phyloP scores from a whole-genome alignment of 2,113 vertebrate genomes.

The Dolichotis patagonum region DNA sequence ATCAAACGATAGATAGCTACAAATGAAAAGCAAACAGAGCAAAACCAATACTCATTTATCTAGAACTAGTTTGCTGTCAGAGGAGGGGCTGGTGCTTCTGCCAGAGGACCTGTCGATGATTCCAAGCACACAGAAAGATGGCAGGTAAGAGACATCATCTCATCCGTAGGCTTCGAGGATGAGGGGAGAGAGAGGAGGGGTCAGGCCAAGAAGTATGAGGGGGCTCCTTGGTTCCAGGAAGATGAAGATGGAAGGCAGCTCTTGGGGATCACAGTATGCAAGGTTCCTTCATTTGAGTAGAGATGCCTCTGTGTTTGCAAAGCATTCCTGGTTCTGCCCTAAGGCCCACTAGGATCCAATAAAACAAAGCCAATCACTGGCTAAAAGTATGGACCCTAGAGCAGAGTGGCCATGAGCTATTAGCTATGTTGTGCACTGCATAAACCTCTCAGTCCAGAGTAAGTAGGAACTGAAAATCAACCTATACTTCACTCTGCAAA shows the following conservation, averaged over 20 bases:
- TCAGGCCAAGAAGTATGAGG: background rate
- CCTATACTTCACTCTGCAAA: background rate
- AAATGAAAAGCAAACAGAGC: conserved; percentile 86
- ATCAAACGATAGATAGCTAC: conserved; percentile 75
- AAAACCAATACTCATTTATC: conserved; percentile 85
- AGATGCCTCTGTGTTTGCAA: background rate
- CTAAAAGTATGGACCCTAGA: background rate
- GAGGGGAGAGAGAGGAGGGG: background rate
- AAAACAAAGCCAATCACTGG: background rate
- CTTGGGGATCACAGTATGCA: accelerated
- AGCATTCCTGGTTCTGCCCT: background rate
- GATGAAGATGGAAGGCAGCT: background rate
- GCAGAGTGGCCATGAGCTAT: background rate
- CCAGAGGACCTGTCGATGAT: conserved; percentile 78
- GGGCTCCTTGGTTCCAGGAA: background rate
- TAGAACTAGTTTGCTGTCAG: conserved; percentile 83
- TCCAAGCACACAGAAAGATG: conserved; percentile 77
- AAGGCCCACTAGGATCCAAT: background rate
- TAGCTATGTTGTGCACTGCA: background rate
- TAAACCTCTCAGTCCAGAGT: background rate
- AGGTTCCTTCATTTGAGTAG: background rate
- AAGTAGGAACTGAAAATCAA: background rate
- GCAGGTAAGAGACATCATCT: conserved; percentile 73
- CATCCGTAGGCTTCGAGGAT: conserved; percentile 36
- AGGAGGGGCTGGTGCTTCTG: conserved; percentile 72